Base-by-base conservation (phyloP, 2,797 vertebrate species). In the Sparidentex hasta region DNA sequence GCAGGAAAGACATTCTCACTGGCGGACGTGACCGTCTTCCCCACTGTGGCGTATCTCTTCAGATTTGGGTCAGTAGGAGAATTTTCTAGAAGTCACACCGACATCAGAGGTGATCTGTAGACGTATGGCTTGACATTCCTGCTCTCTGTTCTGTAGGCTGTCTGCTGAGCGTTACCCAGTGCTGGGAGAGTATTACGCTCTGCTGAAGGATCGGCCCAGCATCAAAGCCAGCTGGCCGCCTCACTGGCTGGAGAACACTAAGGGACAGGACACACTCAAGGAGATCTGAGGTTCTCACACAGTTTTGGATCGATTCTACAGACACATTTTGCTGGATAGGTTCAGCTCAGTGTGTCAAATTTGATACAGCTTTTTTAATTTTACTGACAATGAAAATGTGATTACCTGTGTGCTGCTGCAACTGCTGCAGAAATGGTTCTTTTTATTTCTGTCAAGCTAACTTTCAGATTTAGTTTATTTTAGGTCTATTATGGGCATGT, bases 221-320 rank as follows among this genome's bases (percentile, higher is more conserved):
- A 25, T 95, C 62, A 93, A 92, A 71, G 90, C 94, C 82, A 90
- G 86, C 70, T 95, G 95, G 95, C 94, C 95, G 38, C 92, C 92
- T 46, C 86, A 93, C 48, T 96, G 95, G 95, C 79, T 93, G 75
- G 93, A 95, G 75, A 91, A 90, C 46, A 86, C 87, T 7, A 65
- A 85, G 12, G 90, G 72, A 27, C 65, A 83, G 54, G 90, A 94
- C 50, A 51, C 75, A 0, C 92, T 96, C 20, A 94, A 92, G 75
- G 91, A 95, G 73, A 7, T 95, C 51, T 95, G 86, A 93, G 56
- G 9, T 17, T 3, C 21, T 27, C 55, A 5, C 58, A 25, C 13
- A 4, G 20, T 17, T 50, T 17, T 11, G 3, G 4, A 62, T 57
- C 41, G 16, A 48, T 7, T 55, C 6, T 9, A 21, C 29, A 16